Evolutionary conservation across 2,113 vertebrate species (phyloP).

Genomic region (Caloenas nicobarica): DNA sequence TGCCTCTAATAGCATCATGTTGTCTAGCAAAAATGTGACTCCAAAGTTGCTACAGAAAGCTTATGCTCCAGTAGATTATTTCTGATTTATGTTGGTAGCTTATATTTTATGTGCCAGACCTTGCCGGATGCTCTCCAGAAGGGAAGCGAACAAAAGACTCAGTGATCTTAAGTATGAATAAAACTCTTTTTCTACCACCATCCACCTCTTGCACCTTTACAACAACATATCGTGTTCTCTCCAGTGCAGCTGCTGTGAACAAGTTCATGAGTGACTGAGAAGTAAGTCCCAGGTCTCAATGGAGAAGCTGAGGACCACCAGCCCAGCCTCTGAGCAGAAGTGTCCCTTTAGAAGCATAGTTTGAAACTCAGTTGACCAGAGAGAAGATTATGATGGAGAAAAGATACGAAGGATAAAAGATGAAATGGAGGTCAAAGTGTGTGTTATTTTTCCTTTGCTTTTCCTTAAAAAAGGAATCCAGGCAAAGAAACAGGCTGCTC

Average conservation of each 20-base stretch:
- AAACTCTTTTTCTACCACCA: not conserved
- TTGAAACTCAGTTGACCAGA: not conserved
- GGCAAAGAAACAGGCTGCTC: not conserved
- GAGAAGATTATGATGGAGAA: not conserved
- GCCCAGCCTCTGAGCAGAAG: not conserved
- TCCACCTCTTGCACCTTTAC: not conserved
- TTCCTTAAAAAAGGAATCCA: not conserved
- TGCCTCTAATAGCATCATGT: not conserved
- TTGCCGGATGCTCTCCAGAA: not conserved
- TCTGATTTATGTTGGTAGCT: not conserved
- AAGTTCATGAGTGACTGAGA: not conserved
- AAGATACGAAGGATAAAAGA: not conserved
- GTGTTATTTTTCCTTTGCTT: not conserved
- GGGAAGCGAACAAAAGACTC: not conserved
- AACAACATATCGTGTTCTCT: not conserved
- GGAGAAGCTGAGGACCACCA: not conserved
- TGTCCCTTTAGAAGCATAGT: not conserved
- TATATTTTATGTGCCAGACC: not conserved
- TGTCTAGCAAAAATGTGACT: not conserved
- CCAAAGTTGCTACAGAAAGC: not conserved
- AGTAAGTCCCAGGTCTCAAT: not conserved
- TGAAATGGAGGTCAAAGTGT: not conserved
- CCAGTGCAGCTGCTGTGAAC: not conserved
- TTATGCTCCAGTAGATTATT: not conserved
- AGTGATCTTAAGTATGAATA: not conserved